Percentiles rank a stretch among this genome's conserved stretches.
Conservation (phyloP, 2,888 invertebrate species). For the Pardosa pseudoannulata region DNA sequence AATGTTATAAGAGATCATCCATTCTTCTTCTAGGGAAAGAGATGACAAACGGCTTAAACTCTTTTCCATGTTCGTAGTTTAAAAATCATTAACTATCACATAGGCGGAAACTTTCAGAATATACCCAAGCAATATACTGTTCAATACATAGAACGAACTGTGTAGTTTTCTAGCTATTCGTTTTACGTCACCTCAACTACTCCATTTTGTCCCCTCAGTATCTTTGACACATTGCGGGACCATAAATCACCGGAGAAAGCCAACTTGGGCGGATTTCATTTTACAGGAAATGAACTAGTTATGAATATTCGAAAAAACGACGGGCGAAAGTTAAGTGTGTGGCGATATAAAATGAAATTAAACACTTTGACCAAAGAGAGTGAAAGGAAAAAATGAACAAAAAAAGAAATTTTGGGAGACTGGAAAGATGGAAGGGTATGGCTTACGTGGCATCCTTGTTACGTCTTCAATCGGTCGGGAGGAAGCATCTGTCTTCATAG, state of each 20-base stretch:
- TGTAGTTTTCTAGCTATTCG: neutral
- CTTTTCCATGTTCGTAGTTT: too few species aligned
- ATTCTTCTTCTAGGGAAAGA: too few species aligned
- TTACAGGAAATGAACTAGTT: neutral
- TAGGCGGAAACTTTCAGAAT: neutral
- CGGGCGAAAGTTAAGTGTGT: neutral
- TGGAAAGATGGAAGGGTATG: neutral
- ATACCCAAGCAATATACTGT: neutral
- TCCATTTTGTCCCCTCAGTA: neutral
- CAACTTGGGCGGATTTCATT: neutral
- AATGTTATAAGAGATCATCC: too few species aligned
- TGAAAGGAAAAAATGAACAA: neutral
- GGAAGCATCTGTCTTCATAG: conserved; percentile 61
- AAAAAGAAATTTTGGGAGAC: neutral
- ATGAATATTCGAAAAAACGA: neutral
- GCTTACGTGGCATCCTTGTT: conserved; percentile 17
- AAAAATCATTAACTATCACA: neutral
- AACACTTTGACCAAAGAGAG: neutral
- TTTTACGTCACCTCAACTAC: neutral
- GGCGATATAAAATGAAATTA: conserved; percentile 4
- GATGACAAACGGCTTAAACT: too few species aligned
- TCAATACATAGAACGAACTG: neutral
- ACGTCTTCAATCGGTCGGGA: conserved; percentile 65
- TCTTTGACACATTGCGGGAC: neutral
- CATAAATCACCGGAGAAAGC: neutral